Percentiles rank a stretch among this genome's conserved stretches.
Conservation (phyloP, 2,888 invertebrate species). For the Nineta flava region DNA sequence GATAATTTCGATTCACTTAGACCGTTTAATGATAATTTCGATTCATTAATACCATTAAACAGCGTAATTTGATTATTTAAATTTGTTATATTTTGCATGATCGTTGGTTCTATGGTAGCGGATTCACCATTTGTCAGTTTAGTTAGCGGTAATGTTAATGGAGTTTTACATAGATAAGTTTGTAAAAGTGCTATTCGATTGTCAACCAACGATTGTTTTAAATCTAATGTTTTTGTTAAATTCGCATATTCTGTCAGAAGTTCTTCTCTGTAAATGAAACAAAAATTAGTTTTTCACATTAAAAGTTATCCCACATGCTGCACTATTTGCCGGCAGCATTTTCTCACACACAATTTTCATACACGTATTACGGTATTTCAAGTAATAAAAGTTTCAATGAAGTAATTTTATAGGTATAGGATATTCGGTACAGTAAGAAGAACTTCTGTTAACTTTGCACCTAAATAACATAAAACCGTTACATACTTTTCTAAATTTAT, state of each 20-base stretch:
- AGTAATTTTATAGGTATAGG: too few relatives aligned
- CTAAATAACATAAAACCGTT: too few relatives aligned
- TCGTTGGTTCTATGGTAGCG: too few relatives aligned
- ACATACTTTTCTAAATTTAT: slow-evolving; percentile 3
- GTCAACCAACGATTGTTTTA: background rate
- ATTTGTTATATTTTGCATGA: background rate
- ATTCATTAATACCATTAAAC: too few relatives aligned
- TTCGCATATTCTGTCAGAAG: slow-evolving; percentile 48
- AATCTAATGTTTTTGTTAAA: slow-evolving; percentile 18
- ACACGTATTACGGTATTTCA: too few relatives aligned
- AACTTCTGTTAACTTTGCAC: too few relatives aligned
- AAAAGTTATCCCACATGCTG: too few relatives aligned
- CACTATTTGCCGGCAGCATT: too few relatives aligned
- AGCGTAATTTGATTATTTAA: slow-evolving; percentile 8
- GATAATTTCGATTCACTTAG: background rate
- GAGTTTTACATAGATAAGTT: slow-evolving; percentile 9
- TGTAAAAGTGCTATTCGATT: background rate
- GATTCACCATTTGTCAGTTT: background rate
- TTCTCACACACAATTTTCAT: too few relatives aligned
- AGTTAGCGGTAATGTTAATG: background rate
- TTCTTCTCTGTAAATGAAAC: slow-evolving; percentile 25
- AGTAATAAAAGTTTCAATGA: too few relatives aligned
- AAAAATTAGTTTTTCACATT: too few relatives aligned
- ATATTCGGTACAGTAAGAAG: too few relatives aligned
- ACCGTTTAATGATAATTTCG: background rate